Conservation (phyloP, 2,797 vertebrate genomes). For the Ceryle rudis region DNA sequence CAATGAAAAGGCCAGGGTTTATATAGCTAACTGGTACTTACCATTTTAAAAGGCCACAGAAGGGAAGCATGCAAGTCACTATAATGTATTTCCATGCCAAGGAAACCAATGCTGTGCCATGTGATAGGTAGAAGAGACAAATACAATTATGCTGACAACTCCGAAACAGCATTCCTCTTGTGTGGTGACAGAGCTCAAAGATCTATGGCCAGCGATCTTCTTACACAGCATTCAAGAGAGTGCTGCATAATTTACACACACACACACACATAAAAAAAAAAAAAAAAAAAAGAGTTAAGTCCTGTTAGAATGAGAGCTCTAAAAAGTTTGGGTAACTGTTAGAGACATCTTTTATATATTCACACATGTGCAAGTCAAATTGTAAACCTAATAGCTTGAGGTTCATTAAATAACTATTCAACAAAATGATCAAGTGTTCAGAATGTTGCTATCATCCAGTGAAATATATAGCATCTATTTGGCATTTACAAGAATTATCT, state of each 20-base stretch:
- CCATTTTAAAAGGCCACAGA: rapidly evolving
- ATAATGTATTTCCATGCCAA: background rate
- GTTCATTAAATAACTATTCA: background rate
- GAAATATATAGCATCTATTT: background rate
- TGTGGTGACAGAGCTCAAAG: background rate
- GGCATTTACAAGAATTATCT: background rate
- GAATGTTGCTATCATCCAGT: background rate
- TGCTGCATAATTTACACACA: background rate
- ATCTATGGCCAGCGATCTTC: background rate
- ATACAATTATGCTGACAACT: background rate
- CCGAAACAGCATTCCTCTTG: background rate
- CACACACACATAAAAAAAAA: background rate
- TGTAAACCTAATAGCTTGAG: background rate
- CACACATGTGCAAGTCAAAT: background rate
- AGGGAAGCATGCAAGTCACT: background rate
- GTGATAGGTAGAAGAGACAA: background rate
- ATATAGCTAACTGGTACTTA: background rate
- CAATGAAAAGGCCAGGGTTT: background rate
- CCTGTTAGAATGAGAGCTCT: background rate
- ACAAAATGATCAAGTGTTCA: background rate
- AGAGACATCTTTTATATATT: background rate
- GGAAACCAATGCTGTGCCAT: background rate
- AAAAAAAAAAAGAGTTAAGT: background rate
- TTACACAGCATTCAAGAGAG: background rate
- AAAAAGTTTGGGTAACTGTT: background rate